phyloP scores from a whole-genome alignment of 2,888 invertebrate genomes.

The Drosophila ustulata region DNA sequence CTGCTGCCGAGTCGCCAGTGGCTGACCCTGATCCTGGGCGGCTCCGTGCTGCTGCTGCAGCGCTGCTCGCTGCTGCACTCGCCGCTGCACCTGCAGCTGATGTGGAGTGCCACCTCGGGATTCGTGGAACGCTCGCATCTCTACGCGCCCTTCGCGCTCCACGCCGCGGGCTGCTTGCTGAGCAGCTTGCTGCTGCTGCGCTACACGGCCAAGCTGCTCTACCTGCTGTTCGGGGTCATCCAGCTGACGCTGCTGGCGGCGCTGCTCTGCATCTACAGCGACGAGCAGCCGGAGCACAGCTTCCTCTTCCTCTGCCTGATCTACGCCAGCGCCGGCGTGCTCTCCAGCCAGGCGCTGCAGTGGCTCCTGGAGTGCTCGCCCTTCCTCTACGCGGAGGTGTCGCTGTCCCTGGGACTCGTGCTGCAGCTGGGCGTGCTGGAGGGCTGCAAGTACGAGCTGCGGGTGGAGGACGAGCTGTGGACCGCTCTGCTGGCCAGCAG shows the following conservation, averaged over 20 bases:
- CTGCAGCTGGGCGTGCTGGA: conserved; percentile 70
- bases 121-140: conserved; percentile 53
- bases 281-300: conserved; percentile 69
- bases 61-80: conserved; percentile 67
- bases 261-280: conserved; percentile 74
- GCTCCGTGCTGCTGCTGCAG: conserved; percentile 61
- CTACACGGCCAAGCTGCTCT: conserved; percentile 77
- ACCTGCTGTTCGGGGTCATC: conserved; percentile 77
- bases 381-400: conserved; percentile 75
- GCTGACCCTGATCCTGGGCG: conserved; percentile 64
- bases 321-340: conserved; percentile 70
- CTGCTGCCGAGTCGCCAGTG: conserved; percentile 71
- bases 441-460: conserved; percentile 67
- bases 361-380: conserved; percentile 79
- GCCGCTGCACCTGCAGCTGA: conserved; percentile 66
- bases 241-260: conserved; percentile 75
- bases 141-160: conserved; percentile 66
- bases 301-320: conserved; percentile 78
- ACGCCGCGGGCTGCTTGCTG: conserved; percentile 65
- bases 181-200: conserved; percentile 69
- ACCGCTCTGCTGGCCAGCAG: conserved; percentile 60
- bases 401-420: conserved; percentile 55
- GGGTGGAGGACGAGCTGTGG: conserved; percentile 55
- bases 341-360: conserved; percentile 76
- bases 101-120: conserved; percentile 70